Percentiles rank a stretch among this genome's conserved stretches.
Evolutionary conservation across 2,797 vertebrate species (phyloP).

Genomic region (Trichosurus vulpecula): DNA sequence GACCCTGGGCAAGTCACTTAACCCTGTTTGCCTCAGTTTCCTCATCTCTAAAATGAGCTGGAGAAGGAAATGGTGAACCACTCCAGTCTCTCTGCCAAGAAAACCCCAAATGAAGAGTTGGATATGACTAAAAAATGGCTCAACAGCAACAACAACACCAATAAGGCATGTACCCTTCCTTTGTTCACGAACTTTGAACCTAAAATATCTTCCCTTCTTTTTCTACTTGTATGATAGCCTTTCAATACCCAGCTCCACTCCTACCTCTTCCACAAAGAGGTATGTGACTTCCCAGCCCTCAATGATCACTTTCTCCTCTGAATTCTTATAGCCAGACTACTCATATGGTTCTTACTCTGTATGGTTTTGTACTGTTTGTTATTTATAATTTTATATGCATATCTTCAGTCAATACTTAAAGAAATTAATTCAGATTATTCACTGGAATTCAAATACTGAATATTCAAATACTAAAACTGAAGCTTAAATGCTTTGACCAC

Average conservation of each 20-base stretch:
- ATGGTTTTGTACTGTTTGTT: not conserved
- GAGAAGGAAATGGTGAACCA: not conserved
- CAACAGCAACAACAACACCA: not conserved
- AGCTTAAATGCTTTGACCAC: not conserved
- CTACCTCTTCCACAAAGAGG: not conserved
- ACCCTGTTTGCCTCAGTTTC: not conserved
- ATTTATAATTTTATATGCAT: not conserved
- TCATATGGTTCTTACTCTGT: not conserved
- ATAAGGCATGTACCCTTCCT: not conserved
- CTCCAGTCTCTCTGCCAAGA: not conserved
- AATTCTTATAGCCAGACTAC: not conserved
- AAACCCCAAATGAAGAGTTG: not conserved
- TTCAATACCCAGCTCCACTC: not conserved
- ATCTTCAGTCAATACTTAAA: not conserved
- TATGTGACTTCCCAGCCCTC: not conserved
- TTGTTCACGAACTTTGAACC: not conserved
- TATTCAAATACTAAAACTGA: not conserved
- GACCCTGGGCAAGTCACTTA: not conserved
- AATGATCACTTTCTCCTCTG: not conserved
- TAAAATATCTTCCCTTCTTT: not conserved
- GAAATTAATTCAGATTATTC: not conserved
- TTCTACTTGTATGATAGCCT: not conserved
- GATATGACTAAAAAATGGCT: not conserved
- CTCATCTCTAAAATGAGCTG: not conserved
- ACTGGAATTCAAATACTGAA: not conserved